These are phyloP conservation scores for Sicus ferrugineus DNA, from an alignment of 2,888 invertebrate genomes.

Conservation along the genomic window DNA sequence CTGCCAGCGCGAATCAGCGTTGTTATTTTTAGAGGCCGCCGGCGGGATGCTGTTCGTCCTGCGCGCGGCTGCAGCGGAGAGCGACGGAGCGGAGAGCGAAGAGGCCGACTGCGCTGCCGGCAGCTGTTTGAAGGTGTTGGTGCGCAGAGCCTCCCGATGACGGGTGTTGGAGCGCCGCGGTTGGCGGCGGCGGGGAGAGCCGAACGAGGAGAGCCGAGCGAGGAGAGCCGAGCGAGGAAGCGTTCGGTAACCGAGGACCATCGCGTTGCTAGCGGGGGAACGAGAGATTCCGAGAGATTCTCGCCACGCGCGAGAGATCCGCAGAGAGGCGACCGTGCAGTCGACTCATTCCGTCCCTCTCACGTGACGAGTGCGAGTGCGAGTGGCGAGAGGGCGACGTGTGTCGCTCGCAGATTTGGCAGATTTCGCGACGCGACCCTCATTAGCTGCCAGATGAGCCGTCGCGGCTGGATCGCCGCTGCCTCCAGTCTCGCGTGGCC, in stretches of 20 bases:
- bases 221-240: too few species aligned
- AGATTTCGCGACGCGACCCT: not conserved
- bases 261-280: too few species aligned
- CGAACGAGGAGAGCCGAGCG: too few species aligned
- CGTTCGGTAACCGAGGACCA: too few species aligned
- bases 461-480: not conserved
- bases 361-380: too few species aligned
- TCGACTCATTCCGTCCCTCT: too few species aligned
- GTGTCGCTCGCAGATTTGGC: not conserved
- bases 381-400: too few species aligned
- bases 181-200: not conserved
- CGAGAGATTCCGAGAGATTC: too few species aligned
- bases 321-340: not conserved
- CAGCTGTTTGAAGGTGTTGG: not conserved
- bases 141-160: not conserved
- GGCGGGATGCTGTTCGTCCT: too few species aligned
- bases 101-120: not conserved
- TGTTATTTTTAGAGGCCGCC: constrained; percentile 29
- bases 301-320: too few species aligned
- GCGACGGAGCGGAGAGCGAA: not conserved
- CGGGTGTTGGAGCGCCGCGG: not conserved
- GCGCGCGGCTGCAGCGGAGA: not conserved
- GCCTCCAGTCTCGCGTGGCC: not conserved
- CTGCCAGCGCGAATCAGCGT: constrained; percentile 29
- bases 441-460: not conserved